Evolutionary conservation across 2,888 invertebrate genomes (phyloP).

Genomic region (Acleris laterana): DNA sequence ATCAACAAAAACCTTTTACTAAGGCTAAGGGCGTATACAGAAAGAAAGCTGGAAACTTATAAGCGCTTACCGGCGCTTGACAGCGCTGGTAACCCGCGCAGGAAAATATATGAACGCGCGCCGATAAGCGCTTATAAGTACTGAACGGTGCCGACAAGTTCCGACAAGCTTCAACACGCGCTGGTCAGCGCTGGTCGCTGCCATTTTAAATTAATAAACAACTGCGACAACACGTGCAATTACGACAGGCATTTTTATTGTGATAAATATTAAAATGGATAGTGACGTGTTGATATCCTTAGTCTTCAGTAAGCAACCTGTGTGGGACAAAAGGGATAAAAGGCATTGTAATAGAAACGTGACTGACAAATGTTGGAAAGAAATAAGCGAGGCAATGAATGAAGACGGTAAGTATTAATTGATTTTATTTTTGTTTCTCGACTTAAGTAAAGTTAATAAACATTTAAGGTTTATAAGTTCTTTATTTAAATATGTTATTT

Average conservation of each 20-base stretch:
- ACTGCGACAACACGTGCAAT: too few species aligned
- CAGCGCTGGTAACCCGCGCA: slow-evolving; percentile 19
- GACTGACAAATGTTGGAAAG: slow-evolving; percentile 24
- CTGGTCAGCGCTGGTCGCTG: slow-evolving; percentile 13
- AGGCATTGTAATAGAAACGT: slow-evolving; percentile 30
- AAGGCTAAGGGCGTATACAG: too few species aligned
- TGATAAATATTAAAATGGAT: slow-evolving; percentile 16
- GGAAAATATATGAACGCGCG: too few species aligned
- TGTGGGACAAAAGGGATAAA: slow-evolving; percentile 31
- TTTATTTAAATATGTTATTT: too few species aligned
- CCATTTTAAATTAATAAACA: too few species aligned
- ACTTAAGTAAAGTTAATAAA: neutral
- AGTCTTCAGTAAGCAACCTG: slow-evolving; percentile 27
- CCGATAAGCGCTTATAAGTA: too few species aligned
- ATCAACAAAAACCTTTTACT: too few species aligned
- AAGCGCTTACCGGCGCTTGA: slow-evolving; percentile 21
- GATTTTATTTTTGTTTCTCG: slow-evolving; percentile 9
- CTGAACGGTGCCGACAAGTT: slow-evolving; percentile 30
- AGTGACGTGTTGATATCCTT: slow-evolving; percentile 28
- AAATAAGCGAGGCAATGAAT: slow-evolving; percentile 15
- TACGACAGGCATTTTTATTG: neutral
- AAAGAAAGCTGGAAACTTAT: too few species aligned
- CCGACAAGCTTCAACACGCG: slow-evolving; percentile 29
- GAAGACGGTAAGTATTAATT: slow-evolving; percentile 12
- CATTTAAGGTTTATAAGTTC: too few species aligned